These are phyloP conservation scores for Thamnaconus septentrionalis DNA, from an alignment of 2,113 vertebrate genomes.

Conservation along the genomic window DNA sequence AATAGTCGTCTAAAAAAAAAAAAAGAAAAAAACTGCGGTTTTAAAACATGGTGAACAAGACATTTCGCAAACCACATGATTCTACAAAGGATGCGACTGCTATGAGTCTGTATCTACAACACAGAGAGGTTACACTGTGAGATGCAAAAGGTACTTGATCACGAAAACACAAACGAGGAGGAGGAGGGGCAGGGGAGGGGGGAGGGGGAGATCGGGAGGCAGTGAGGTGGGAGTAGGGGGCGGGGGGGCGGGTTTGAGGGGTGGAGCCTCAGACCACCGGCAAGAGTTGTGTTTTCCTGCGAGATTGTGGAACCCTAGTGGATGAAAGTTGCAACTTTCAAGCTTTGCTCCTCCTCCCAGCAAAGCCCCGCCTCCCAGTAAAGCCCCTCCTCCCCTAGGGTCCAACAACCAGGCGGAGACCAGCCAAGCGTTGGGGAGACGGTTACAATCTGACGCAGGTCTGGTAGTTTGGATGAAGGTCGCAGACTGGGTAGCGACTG, in stretches of 20 bases:
- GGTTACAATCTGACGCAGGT: conserved; percentile 24
- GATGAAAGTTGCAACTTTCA: too few relatives aligned
- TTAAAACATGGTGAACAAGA: conserved; percentile 70
- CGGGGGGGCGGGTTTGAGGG: too few relatives aligned
- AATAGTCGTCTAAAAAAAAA: too few relatives aligned
- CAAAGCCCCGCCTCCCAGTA: too few relatives aligned
- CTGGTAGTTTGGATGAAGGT: conserved; percentile 16
- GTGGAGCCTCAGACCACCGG: conserved; percentile 37
- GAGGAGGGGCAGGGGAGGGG: conserved; percentile 1
- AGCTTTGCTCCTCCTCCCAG: too few relatives aligned
- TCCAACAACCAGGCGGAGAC: neutral
- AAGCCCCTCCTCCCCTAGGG: neutral
- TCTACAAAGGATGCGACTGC: conserved; percentile 72
- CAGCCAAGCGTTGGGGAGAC: neutral
- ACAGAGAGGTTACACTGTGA: conserved; percentile 71
- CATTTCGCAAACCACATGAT: conserved; percentile 66
- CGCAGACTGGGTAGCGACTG: conserved; percentile 21
- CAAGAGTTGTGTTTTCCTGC: neutral
- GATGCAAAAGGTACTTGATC: conserved; percentile 67
- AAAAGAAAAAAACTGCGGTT: conserved; percentile 54
- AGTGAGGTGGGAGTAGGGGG: too few relatives aligned
- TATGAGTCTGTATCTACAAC: conserved; percentile 65
- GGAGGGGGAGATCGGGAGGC: too few relatives aligned
- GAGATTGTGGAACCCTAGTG: conserved; percentile 1
- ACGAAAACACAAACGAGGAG: conserved; percentile 55